phyloP scores from a whole-genome alignment of 2,888 invertebrate species.

The Drosophila buzzatii region DNA sequence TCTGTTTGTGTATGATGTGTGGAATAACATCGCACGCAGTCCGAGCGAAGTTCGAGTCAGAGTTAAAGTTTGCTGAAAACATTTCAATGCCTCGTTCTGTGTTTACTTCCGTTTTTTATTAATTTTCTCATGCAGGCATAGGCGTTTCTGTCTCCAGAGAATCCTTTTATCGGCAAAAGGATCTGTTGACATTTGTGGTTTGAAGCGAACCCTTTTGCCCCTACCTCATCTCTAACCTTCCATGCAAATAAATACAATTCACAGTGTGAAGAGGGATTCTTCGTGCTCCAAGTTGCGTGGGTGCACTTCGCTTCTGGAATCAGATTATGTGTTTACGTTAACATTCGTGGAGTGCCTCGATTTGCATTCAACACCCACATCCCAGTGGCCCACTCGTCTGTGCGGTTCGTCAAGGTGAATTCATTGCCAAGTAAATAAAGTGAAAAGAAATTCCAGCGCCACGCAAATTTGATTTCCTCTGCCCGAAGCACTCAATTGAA shows the following conservation, averaged over 20 bases:
- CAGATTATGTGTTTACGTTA: constrained; percentile 17
- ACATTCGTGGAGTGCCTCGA: constrained; percentile 10
- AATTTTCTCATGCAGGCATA: constrained; percentile 51
- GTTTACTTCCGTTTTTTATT: constrained; percentile 55
- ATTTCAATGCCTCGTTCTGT: constrained; percentile 38
- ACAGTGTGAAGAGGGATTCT: not conserved
- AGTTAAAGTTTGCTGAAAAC: constrained; percentile 17
- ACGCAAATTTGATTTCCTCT: constrained; percentile 32
- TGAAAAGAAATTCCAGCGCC: constrained; percentile 20
- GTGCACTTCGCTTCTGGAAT: constrained; percentile 14
- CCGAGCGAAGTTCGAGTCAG: not conserved
- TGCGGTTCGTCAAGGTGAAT: constrained; percentile 24
- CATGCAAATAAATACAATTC: constrained; percentile 14
- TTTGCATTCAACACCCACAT: constrained; percentile 17
- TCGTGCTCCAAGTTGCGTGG: not conserved
- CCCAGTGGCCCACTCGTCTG: not conserved
- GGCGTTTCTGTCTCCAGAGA: constrained; percentile 12
- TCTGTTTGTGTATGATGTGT: constrained; percentile 3
- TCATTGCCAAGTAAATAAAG: constrained; percentile 30
- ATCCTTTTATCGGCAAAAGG: constrained; percentile 17
- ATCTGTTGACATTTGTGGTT: constrained; percentile 40
- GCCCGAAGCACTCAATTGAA: constrained; percentile 25
- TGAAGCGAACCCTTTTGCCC: constrained; percentile 2
- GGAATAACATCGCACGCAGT: constrained; percentile 26
- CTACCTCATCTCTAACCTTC: not conserved